These are phyloP conservation scores for Crotalus helleri DNA, from an alignment of 2,113 vertebrate species.

Conservation along the genomic window DNA sequence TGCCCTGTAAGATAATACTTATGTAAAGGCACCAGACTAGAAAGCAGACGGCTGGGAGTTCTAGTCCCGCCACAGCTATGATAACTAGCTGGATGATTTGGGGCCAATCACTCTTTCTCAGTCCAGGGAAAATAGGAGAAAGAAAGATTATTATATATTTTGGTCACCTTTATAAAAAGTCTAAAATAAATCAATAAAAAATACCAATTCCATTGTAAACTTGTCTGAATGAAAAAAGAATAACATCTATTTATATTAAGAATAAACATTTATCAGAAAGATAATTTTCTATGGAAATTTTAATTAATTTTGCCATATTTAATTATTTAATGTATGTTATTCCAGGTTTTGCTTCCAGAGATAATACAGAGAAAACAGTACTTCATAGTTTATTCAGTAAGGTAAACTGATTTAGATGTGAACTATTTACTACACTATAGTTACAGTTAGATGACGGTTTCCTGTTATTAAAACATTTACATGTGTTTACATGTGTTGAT, in stretches of 20 bases:
- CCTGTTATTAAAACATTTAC: constrained; percentile 14
- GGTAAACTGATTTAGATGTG: not conserved
- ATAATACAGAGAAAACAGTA: not conserved
- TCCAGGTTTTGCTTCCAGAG: not conserved
- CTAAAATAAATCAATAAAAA: not conserved
- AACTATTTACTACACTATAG: not conserved
- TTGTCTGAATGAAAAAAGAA: constrained; percentile 35
- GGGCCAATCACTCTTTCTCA: not conserved
- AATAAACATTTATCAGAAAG: constrained; percentile 31
- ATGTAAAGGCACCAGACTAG: not conserved
- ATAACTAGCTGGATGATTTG: not conserved
- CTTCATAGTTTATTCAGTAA: not conserved
- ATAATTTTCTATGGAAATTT: constrained; percentile 11
- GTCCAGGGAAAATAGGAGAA: not conserved
- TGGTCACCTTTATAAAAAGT: not conserved
- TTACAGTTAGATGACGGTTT: not conserved
- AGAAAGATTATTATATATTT: not conserved
- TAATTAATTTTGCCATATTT: not conserved
- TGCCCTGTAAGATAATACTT: constrained; percentile 51
- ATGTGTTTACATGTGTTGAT: not conserved
- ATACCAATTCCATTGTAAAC: constrained; percentile 40
- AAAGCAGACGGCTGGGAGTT: not conserved
- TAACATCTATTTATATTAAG: constrained; percentile 41
- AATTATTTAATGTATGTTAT: not conserved
- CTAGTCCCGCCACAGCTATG: too few relatives aligned